These are phyloP conservation scores for Saguinus imperator DNA, from an alignment of 2,113 vertebrate species.

Conservation along the genomic window DNA sequence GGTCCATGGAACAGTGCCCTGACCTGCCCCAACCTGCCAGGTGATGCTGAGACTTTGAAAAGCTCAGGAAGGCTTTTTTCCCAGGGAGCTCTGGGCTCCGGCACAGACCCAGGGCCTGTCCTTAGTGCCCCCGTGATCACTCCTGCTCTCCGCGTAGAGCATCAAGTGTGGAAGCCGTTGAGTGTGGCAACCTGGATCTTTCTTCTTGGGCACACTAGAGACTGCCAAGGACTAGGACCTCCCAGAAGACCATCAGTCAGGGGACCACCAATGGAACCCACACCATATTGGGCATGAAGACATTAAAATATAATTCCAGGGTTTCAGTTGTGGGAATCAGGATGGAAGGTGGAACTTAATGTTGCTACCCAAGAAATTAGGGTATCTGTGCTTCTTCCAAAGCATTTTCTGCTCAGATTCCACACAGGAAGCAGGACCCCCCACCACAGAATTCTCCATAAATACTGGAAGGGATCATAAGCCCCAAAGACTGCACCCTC, in stretches of 20 bases:
- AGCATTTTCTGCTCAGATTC: not conserved
- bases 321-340: not conserved
- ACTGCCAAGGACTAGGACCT: not conserved
- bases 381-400: not conserved
- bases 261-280: not conserved
- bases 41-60: not conserved
- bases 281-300: not conserved
- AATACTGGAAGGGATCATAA: not conserved
- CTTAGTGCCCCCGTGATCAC: accelerated
- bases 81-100: not conserved
- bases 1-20: not conserved
- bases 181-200: not conserved
- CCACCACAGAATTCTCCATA: not conserved
- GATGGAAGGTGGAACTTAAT: not conserved
- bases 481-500: no score
- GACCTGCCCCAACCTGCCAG: not conserved
- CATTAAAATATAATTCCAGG: not conserved
- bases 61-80: not conserved
- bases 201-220: not conserved
- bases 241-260: not conserved
- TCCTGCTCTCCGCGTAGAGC: accelerated
- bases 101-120: no score
- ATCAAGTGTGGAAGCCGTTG: accelerated
- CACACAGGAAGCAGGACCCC: not conserved
- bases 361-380: not conserved